These are phyloP conservation scores for Pterophyllum scalare DNA, from an alignment of 2,113 vertebrate species.

Conservation along the genomic window DNA sequence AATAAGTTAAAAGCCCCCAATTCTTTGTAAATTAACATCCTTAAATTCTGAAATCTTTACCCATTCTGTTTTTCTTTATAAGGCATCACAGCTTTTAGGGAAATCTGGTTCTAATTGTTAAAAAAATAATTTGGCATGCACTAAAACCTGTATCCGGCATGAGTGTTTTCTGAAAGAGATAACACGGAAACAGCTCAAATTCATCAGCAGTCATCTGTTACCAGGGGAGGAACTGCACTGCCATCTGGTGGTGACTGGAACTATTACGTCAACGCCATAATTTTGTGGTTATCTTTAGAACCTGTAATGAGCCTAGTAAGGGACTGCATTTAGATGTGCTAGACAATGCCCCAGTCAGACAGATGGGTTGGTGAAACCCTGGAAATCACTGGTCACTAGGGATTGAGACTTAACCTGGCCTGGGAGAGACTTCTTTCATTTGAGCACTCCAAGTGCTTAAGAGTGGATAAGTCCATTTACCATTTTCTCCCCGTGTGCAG, in stretches of 20 bases:
- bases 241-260: conserved; percentile 48
- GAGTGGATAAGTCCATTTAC: too few relatives aligned
- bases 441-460: too few relatives aligned
- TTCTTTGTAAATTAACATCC: too few relatives aligned
- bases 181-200: neutral
- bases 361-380: neutral
- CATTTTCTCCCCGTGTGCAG: neutral
- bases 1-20: neutral
- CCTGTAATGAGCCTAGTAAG: neutral
- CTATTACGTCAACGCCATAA: neutral
- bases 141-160: neutral
- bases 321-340: neutral
- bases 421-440: neutral
- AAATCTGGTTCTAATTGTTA: neutral
- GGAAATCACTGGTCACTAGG: neutral
- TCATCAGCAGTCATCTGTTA: neutral
- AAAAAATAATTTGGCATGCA: neutral
- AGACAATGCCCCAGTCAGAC: neutral
- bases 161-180: neutral
- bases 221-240: neutral
- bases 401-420: neutral
- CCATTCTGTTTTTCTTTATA: neutral
- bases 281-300: neutral
- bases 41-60: neutral
- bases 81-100: neutral